Base-by-base conservation (phyloP, 2,797 vertebrate genomes). In the Liparis tanakae region DNA sequence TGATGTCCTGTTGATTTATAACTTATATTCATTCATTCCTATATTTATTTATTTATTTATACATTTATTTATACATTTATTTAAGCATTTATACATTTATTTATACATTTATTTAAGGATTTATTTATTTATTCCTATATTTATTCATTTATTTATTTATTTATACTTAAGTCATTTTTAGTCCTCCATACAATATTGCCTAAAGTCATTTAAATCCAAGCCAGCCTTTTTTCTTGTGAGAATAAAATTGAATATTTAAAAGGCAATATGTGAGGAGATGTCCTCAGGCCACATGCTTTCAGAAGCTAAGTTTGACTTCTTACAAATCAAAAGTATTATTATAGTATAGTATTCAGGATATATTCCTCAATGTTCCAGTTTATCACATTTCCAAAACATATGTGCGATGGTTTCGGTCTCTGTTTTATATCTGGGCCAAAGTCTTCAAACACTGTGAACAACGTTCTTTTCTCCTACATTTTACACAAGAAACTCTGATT, bases 221-320 rank as follows among this genome's bases (percentile, higher is more conserved):
- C 0, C 51, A 17, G 22, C 10, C 37, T 51, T 43, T 67, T 54
- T 68, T 61, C 33, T 57, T 69, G 36, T 67, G 14, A 33, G 44
- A 70, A 50, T 66, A 46, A 56, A 74, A 68, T 25, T 12, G 0
- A 34, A 64, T 59, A 48, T 43, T 46, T 53, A 17, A 36, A 59
- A 22, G n/a, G 10, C 2, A 12, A 10, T 25, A 20, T 56, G 44
- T 55, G 44, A 48, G 4, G 9, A 22, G 15, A 63, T 39, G 14
- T 37, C 22, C n/a, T 59, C 17, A 20, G 71, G 44, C 1, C 18
- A 55, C 12, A 48, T 3, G n/a, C 18, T 53, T 62, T 44, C 33
- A 25, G 0, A 62, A 9, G 13, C 17, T 50, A 25, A 4, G 20
- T 17, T 67, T 63, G 25, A 6, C n/a, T 63, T 54, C 4, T n/a